Evolutionary conservation across 2,888 invertebrate species (phyloP), one percentile per base, ranked within the genome.

Genomic region (Cataglyphis altisquamis): DNA sequence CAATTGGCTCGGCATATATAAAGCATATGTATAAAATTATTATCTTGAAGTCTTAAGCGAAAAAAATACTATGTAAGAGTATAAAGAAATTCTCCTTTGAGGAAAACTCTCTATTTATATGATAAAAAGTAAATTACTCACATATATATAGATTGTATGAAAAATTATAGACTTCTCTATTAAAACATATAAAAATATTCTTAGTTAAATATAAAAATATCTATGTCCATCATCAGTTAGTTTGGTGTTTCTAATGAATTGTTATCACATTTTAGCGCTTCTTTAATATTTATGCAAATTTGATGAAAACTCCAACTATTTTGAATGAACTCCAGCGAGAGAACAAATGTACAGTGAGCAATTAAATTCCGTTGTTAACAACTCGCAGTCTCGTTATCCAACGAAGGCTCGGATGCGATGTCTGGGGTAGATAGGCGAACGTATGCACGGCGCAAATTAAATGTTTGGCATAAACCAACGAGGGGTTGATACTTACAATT

Each of bases 341-440:
- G 64, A 67, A 78, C 36, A 78, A 74, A 88, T 80, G 81, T 25
- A 83, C 57, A 73, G 63, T 67, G 48, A 45, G 80, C 81, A 87
- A 86, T 89, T 86, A 89, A 87, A 87, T 74, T 83, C 72, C 74
- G 82, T 80, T 84, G 48, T 75, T 74, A 62, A 64, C 77, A 78
- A 70, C 81, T 85, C 74, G 85, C 39, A 86, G 89, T 86, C 91
- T 91, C 86, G 91, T 92, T 91, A 91, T 88, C 88, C 80, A 72
- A 83, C 85, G 63, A 60, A 60, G 70, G 74, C 68, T 77, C 73
- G 62, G 41, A 41, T 73, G 80, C 87, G 91, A 92, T 91, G 92
- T 91, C 91, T 90, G 90, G 91, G 89, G 89, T 91, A 91, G 92
- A 92, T 92, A 91, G 83, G 73, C 74, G 77, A 86, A 86, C 88